Evolutionary conservation across 2,888 invertebrate species (phyloP), one percentile per base, ranked within the genome.

Genomic region (Onchidella celtica): DNA sequence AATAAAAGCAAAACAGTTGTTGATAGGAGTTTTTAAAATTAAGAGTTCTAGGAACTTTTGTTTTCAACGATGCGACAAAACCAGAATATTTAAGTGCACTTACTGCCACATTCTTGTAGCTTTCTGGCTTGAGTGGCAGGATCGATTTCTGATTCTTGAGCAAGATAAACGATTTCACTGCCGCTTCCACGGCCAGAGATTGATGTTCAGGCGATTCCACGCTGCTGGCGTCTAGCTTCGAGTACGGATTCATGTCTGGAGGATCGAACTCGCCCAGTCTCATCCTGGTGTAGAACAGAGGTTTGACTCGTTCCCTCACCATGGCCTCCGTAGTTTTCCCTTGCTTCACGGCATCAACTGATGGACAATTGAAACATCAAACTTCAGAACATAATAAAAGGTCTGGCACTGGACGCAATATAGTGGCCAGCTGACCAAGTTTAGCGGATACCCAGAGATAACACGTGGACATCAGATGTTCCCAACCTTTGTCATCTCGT

Each of bases 141-240:
- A 84, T 38, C 29, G 68, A 63, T 24, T 86, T 59, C 17, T 79
- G 75, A 65, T 91, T 89, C 79, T 92, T 92, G 72, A 92, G 84
- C 77, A 92, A 79, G 4, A 91, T 90, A 82, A 91, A 89, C 21
- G 89, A 86, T 82, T 89, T 89, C 83, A 86, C 85, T 34, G 92
- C 91, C 17, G 91, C 90, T 57, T 86, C 82, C 0, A 89, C 76
- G 32, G 90, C 86, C n/a, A 90, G 84, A 6, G 82, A 34, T 34
- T 84, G 82, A 70, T 91, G 90, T 36, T 75, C 86, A 0, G 84
- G 83, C 68, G 85, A 88, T 75, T 89, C 87, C 2, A 89, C 88
- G 11, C 85, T 86, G 14, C 86, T 84, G 36, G 83, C 57, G 65
- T 83, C 70, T 34, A 90, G 83, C 14, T 74, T 75, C 27, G 75